Percentiles rank a stretch among this genome's conserved stretches.
Conservation (phyloP, 2,113 vertebrate species). For the Phoenicopterus ruber region DNA sequence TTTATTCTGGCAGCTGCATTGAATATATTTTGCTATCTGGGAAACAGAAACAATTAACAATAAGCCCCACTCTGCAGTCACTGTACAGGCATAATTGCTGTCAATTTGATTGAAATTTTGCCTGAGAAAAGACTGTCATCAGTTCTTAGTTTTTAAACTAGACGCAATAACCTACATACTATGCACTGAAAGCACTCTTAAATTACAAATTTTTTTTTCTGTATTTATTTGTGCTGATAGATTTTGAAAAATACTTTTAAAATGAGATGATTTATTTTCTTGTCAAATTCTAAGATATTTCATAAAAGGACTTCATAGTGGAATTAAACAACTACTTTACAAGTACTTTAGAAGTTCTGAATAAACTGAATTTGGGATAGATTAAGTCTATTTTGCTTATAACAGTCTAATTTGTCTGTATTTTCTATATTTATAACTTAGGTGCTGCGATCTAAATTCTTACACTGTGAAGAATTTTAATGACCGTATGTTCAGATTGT, state of each 20-base stretch:
- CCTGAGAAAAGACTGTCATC: neutral
- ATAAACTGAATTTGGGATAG: neutral
- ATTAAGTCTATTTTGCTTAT: neutral
- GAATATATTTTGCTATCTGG: slow-evolving; percentile 8
- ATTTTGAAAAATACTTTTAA: neutral
- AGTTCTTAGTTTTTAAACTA: neutral
- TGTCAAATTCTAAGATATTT: neutral
- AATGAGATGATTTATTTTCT: neutral
- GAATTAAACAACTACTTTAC: neutral
- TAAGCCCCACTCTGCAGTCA: neutral
- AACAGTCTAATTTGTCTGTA: neutral
- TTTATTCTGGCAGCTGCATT: neutral
- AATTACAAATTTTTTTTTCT: neutral
- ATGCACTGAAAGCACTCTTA: neutral
- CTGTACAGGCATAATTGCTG: slow-evolving; percentile 35
- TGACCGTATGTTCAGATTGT: fast-evolving
- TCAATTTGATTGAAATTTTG: slow-evolving; percentile 50
- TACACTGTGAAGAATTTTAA: neutral
- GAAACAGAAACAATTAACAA: slow-evolving; percentile 42
- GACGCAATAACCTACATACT: neutral
- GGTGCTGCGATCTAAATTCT: neutral
- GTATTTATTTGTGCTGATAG: neutral
- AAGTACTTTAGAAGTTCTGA: neutral
- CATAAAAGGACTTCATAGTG: neutral
- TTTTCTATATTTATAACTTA: neutral